Evolutionary conservation across 1,140 invertebrate species (phyloP).

Genomic region (Potamilus streckersoni): DNA sequence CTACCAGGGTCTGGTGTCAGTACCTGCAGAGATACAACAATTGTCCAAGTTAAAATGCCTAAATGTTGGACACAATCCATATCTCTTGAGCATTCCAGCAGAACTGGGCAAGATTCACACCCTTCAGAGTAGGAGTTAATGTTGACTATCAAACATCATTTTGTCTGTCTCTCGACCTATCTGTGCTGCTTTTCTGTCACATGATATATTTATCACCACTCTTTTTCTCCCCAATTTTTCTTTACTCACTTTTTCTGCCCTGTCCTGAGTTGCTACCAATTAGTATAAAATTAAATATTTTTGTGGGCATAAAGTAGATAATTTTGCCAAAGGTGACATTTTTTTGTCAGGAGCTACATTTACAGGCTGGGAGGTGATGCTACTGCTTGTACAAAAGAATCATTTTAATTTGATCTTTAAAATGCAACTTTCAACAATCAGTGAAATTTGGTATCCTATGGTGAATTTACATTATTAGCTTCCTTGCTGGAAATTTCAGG

Average conservation of each 20-base stretch:
- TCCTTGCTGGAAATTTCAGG: no score
- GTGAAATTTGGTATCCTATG: no score
- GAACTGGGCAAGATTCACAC: conserved; percentile 44
- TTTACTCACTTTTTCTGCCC: neutral
- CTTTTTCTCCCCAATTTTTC: neutral
- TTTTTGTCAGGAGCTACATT: no score
- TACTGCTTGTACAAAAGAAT: no score
- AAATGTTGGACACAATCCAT: conserved; percentile 52
- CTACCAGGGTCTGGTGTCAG: conserved; percentile 53
- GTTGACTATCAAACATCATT: no score
- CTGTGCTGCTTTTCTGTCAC: neutral
- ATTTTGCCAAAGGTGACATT: neutral
- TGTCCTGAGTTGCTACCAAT: neutral
- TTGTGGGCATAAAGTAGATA: neutral
- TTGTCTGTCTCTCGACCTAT: neutral
- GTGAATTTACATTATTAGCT: no score
- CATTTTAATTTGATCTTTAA: no score
- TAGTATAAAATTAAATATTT: neutral
- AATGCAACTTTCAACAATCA: no score
- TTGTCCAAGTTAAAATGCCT: conserved; percentile 46
- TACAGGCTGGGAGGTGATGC: no score
- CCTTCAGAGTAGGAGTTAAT: conserved; percentile 46
- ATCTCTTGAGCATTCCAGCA: conserved; percentile 51
- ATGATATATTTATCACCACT: neutral
- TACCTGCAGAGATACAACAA: conserved; percentile 49